Percentiles rank a stretch among this genome's conserved stretches.
These are phyloP conservation scores for Porites divaricata DNA, from an alignment of 92 coral and sea anemone species.

Conservation along the genomic window DNA sequence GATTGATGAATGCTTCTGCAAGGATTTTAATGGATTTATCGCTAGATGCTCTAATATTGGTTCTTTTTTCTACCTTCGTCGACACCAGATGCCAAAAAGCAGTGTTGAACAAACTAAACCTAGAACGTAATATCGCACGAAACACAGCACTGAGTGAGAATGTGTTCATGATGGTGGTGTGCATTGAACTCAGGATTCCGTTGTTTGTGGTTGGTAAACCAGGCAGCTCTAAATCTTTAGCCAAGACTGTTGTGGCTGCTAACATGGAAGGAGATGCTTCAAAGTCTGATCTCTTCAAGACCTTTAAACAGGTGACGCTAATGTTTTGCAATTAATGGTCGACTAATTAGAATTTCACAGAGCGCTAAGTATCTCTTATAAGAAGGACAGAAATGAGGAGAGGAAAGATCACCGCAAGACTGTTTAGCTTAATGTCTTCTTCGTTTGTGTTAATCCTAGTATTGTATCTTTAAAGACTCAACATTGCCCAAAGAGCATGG, in stretches of 20 bases:
- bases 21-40: too few relatives aligned
- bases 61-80: too few relatives aligned
- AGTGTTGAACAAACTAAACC: constrained; percentile 64
- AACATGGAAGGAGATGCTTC: constrained; percentile 81
- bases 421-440: background rate
- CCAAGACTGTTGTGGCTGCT: constrained; percentile 83
- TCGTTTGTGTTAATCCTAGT: background rate
- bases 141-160: constrained; percentile 87
- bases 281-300: constrained; percentile 59
- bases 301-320: constrained; percentile 64
- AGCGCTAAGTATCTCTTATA: background rate
- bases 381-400: background rate
- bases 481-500: too few relatives aligned
- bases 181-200: constrained; percentile 92
- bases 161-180: constrained; percentile 95
- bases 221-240: constrained; percentile 90
- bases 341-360: background rate
- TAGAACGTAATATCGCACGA: constrained; percentile 82
- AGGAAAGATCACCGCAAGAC: background rate
- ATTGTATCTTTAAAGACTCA: too few relatives aligned
- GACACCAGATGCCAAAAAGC: constrained; percentile 77
- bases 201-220: constrained; percentile 94
- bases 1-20: too few relatives aligned
- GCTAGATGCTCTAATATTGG: background rate
- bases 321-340: background rate